Evolutionary conservation across 2,113 vertebrate species (phyloP), one percentile per base, ranked within the genome.

Genomic region (Pyxicephalus adspersus): DNA sequence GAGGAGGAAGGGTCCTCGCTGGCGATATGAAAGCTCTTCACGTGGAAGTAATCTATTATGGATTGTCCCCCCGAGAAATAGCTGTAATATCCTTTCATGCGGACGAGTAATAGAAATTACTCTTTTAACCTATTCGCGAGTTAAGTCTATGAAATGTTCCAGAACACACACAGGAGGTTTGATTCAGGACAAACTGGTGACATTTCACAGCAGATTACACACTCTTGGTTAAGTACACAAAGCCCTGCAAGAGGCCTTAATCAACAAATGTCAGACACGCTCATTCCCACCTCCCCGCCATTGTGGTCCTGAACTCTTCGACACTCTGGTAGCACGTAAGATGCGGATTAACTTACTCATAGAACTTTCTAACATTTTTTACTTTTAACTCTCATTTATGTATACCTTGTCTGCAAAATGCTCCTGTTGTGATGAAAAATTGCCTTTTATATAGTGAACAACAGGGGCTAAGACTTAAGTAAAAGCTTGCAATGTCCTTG

Each of bases 1-100:
- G 4, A 65, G 64, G 80, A 19, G 50, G 71, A 82, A 28, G 51
- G 70, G 51, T 64, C 51, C 80, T 82, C 78, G 64, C 29, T 18
- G 70, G 61, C 75, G 60, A 74, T 81, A 26, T 38, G 51, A 75
- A 82, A 74, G 71, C 63, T 51, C 80, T 82, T 82, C 80, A 82
- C 2, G 31, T 74, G 61, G 51, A 82, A 65, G 71, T 66, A 82
- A 75, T 82, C 70, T 67, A 75, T 82, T 74, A 82, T 58, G 52
- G 52, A n/a, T 45, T 50, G 55, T 65, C 58, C 58, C 65, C 70
- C 18, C 20, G 63, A 75, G 70, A 82, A 65, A 66, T 28, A 25
- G 28, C 80, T 75, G 23, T 58, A 82, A 75, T 66, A 55, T 82
- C 61, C 80, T 45, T 64, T 55, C 63, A 66, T 17, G 29, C 57